Evolutionary conservation across 1,140 invertebrate species (phyloP).

Genomic region (Copidosoma floridanum): DNA sequence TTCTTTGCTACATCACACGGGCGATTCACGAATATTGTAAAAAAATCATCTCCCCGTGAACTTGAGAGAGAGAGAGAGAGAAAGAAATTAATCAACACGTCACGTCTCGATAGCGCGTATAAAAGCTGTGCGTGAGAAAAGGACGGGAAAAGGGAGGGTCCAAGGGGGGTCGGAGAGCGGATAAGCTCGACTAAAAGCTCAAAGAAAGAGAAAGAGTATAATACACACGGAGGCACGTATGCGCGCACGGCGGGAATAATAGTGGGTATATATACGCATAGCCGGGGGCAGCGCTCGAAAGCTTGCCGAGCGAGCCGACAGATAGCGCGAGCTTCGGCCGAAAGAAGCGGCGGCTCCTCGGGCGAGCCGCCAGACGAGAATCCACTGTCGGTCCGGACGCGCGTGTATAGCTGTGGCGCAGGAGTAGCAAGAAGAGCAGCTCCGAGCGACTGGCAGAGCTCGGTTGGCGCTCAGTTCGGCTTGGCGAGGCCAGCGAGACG

Average conservation of each 20-base stretch:
- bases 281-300: constrained; percentile 35
- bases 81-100: too few relatives aligned
- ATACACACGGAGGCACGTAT: constrained; percentile 15
- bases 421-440: constrained; percentile 29
- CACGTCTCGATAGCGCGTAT: too few relatives aligned
- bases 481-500: constrained; percentile 53
- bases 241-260: constrained; percentile 10
- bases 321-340: constrained; percentile 47
- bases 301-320: constrained; percentile 46
- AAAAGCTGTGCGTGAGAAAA: too few relatives aligned
- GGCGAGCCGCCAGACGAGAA: constrained; percentile 19
- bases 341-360: constrained; percentile 26
- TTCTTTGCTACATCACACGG: too few relatives aligned
- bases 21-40: too few relatives aligned
- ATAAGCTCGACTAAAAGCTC: too few relatives aligned
- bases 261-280: too few relatives aligned
- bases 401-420: not conserved
- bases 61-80: too few relatives aligned
- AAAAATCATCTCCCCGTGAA: too few relatives aligned
- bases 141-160: constrained; percentile 4
- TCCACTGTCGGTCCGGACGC: too few relatives aligned
- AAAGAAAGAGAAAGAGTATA: constrained; percentile 23
- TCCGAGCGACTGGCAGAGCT: constrained; percentile 44
- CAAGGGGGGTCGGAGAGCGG: constrained; percentile 12
- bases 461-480: constrained; percentile 57